Evolutionary conservation across 2,113 vertebrate genomes (phyloP).

Genomic region (Elgaria multicarinata): DNA sequence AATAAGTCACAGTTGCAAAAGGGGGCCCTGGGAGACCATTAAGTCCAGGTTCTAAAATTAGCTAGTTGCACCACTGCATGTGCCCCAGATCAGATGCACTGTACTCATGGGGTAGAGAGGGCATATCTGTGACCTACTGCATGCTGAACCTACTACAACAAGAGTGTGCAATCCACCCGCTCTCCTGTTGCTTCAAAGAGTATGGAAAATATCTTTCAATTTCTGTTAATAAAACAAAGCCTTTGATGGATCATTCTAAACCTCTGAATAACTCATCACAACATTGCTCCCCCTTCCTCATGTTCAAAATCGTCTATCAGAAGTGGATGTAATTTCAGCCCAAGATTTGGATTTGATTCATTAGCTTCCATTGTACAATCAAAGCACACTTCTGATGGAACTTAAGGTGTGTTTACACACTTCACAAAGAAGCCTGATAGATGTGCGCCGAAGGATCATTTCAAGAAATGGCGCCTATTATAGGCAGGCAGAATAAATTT

Average conservation of each 20-base stretch:
- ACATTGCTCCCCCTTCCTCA: constrained; percentile 30
- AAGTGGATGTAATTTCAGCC: constrained; percentile 43
- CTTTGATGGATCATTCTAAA: constrained; percentile 59
- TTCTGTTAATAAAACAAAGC: constrained; percentile 31
- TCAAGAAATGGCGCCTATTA: constrained; percentile 19
- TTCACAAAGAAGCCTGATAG: constrained; percentile 54
- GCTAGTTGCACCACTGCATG: neutral
- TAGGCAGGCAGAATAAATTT: neutral
- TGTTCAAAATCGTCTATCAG: constrained; percentile 41
- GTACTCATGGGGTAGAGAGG: neutral
- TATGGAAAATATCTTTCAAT: constrained; percentile 45
- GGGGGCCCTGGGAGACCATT: no score
- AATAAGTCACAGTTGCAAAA: no score
- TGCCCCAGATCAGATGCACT: neutral
- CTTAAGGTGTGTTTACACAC: constrained; percentile 40
- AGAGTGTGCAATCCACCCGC: no score
- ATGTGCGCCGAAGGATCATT: neutral
- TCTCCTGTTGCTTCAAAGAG: constrained; percentile 19
- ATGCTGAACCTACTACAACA: neutral
- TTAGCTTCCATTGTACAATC: constrained; percentile 56
- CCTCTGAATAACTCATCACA: constrained; percentile 54
- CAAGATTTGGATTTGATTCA: constrained; percentile 41
- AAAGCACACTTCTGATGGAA: constrained; percentile 39
- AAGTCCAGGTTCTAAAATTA: neutral
- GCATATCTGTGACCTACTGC: neutral